Percentiles rank a stretch among this genome's conserved stretches.
These are phyloP conservation scores for Oreochromis niloticus DNA, from an alignment of 2,113 vertebrate genomes.

Conservation along the genomic window DNA sequence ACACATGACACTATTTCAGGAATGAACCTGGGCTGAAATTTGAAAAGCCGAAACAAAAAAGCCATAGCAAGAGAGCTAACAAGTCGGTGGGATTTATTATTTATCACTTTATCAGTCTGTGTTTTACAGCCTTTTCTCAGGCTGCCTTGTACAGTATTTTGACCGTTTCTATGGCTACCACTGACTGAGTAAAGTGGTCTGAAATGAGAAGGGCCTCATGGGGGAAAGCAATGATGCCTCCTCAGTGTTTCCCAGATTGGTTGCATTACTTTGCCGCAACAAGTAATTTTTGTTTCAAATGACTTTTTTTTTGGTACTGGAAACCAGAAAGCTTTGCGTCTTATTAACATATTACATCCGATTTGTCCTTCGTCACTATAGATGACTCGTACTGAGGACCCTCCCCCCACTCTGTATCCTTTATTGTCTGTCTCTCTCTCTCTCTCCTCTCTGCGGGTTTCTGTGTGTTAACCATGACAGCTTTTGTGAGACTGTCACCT, in stretches of 20 bases:
- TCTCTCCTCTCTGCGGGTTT: constrained; percentile 38
- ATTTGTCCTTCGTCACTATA: constrained; percentile 34
- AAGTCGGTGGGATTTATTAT: not conserved
- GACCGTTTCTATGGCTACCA: constrained; percentile 47
- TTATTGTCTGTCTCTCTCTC: constrained; percentile 17
- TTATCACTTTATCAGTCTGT: not conserved
- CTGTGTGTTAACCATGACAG: constrained; percentile 67
- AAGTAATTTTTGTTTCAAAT: not conserved
- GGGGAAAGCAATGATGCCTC: not conserved
- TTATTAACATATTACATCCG: constrained; percentile 14
- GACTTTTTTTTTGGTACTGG: not conserved
- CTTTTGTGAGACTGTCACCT: constrained; percentile 69
- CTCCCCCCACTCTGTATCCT: constrained; percentile 37
- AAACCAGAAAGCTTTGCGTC: not conserved
- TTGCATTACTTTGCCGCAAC: not conserved
- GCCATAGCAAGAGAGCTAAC: not conserved
- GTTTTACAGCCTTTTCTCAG: constrained; percentile 19
- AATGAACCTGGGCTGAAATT: not conserved
- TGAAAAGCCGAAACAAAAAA: not conserved
- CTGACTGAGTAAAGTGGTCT: constrained; percentile 10
- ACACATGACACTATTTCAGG: not conserved
- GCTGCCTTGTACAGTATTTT: constrained; percentile 28
- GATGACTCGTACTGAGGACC: not conserved
- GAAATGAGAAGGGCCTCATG: constrained; percentile 15
- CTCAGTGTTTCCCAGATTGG: not conserved